These are phyloP conservation scores for Tetranychus truncatus DNA, from an alignment of 2,888 invertebrate genomes.

Conservation along the genomic window DNA sequence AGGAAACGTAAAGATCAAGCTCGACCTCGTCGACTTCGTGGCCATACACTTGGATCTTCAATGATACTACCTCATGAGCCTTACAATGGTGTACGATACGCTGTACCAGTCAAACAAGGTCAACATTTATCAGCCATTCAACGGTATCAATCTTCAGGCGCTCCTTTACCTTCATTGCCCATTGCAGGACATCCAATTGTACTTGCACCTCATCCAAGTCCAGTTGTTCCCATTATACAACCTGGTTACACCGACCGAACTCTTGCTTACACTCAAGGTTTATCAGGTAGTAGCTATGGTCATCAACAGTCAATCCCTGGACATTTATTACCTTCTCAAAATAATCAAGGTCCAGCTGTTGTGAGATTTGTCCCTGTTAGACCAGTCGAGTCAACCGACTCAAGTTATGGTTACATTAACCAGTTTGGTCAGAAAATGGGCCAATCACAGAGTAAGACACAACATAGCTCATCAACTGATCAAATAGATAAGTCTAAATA, in stretches of 20 bases:
- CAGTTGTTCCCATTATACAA: background rate
- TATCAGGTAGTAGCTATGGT: background rate
- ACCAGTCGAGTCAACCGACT: background rate
- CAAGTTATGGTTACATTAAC: background rate
- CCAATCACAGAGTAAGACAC: background rate
- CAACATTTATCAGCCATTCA: background rate
- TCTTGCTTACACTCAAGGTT: background rate
- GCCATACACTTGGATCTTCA: background rate
- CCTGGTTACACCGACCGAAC: background rate
- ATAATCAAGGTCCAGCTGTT: background rate
- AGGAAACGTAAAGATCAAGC: background rate
- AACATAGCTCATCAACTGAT: background rate
- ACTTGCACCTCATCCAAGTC: background rate
- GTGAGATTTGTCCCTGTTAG: background rate
- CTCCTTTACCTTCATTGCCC: background rate
- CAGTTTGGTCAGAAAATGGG: background rate
- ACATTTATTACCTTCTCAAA: background rate
- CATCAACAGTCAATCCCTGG: background rate
- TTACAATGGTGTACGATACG: constrained; percentile 1
- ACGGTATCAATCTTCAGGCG: background rate
- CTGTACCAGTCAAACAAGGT: background rate
- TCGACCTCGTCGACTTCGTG: background rate
- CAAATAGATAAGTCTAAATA: background rate
- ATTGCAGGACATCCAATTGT: background rate
- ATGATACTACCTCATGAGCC: constrained; percentile 9